Base-by-base conservation (phyloP, 2,888 invertebrate genomes). In the Cephus rjabovi region DNA sequence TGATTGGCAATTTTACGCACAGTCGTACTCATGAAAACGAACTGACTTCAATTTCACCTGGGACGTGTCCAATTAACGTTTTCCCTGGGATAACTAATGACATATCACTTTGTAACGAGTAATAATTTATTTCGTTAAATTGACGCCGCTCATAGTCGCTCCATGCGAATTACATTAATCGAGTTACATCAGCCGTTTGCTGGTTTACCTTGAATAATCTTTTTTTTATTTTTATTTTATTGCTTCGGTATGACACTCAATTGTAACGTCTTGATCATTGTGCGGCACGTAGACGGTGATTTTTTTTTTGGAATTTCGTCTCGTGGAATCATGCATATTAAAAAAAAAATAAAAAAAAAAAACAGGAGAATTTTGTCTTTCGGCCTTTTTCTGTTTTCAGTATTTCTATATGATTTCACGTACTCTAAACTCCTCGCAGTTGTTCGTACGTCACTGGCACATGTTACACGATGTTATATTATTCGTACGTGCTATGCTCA, bases 401-500 rank as follows among this genome's bases (percentile, higher is more conserved):
- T 1, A 56, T 56, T 56, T 23, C 56, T 56, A 56, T 56, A 56
- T 23, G 56, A 56, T 23, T 56, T 56, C 56, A 56, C 56, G 56
- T 56, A 23, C 56, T 56, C 56, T 23, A 23, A 56, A 56, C 56
- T 23, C 23, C 23, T 15, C 56, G 23, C 56, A 56, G 56, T 56
- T 23, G 56, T 56, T 56, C 23, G 56, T 71, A 82, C 81, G 84
- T 81, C 80, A 78, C 79, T 73, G 73, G 81, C 84, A 81, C 83
- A 80, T 85, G 84, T 83, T 84, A 81, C 83, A 77, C 76, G 75
- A 83, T 83, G 83, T 85, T 85, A 82, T 85, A 84, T 81, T 80
- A 83, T 83, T 79, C 75, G 76, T 81, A 83, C 83, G 83, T 83
- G 85, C 80, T 75, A 74, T 73, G 79, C 77, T 82, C 78, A 78